Percentiles rank a stretch among this genome's conserved stretches.
phyloP scores from a whole-genome alignment of 2,113 vertebrate species.

The Egretta garzetta region DNA sequence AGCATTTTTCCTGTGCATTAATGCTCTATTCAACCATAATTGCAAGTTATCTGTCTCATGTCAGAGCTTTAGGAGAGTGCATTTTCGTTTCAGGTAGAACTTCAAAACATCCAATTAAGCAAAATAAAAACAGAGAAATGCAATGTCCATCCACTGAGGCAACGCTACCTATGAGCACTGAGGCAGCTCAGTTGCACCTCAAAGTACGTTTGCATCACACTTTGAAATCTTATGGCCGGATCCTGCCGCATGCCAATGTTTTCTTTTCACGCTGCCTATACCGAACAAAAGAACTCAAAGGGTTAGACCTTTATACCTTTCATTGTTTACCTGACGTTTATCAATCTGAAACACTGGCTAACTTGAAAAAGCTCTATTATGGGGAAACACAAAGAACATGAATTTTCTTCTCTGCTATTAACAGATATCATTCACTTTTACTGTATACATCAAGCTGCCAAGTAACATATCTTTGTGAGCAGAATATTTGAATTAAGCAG shows the following conservation, averaged over 20 bases:
- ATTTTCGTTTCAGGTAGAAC: background rate
- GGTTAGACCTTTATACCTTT: background rate
- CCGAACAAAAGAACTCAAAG: background rate
- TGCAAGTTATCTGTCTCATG: background rate
- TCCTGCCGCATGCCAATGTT: background rate
- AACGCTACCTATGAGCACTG: background rate
- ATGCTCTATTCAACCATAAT: background rate
- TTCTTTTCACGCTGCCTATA: background rate
- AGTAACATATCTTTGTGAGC: conserved; percentile 18
- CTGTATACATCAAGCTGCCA: background rate
- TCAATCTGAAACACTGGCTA: background rate
- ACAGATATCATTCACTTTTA: conserved; percentile 43
- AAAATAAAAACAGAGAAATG: background rate
- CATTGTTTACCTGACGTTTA: conserved; percentile 3
- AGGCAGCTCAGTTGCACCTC: background rate
- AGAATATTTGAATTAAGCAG: conserved; percentile 41
- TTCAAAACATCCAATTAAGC: background rate
- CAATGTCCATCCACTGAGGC: background rate
- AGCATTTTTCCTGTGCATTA: background rate
- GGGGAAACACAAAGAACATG: background rate
- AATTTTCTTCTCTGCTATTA: conserved; percentile 22
- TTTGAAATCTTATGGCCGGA: background rate
- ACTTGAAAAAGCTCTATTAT: background rate
- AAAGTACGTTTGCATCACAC: background rate
- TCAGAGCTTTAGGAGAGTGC: background rate